phyloP scores from a whole-genome alignment of 2,797 vertebrate genomes.

The Chrosomus eos region DNA sequence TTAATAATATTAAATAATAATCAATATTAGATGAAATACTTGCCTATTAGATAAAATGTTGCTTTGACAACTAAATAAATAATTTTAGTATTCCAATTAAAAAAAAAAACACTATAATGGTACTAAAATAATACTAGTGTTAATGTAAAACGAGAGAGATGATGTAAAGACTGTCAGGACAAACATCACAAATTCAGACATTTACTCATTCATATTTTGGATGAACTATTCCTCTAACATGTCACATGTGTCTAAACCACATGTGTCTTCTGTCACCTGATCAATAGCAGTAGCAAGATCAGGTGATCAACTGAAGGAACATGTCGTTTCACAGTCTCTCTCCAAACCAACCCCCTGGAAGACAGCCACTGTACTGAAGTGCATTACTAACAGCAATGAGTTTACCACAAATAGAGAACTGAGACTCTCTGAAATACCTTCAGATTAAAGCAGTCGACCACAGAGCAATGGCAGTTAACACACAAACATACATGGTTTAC shows the following conservation, averaged over 20 bases:
- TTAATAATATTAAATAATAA: neutral
- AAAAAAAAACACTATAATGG: neutral
- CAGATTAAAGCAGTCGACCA: conserved; percentile 68
- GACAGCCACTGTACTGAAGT: neutral
- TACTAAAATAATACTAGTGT: neutral
- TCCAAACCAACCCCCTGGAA: conserved; percentile 33
- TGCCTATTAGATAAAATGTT: neutral
- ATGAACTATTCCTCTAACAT: neutral
- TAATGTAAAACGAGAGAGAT: neutral
- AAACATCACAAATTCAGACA: neutral
- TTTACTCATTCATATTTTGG: neutral
- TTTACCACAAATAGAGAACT: conserved; percentile 65
- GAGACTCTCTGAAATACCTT: conserved; percentile 66
- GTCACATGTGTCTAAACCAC: conserved; percentile 64
- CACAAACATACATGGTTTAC: conserved; percentile 4
- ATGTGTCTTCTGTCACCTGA: conserved; percentile 57
- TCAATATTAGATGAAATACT: neutral
- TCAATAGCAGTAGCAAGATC: conserved; percentile 53
- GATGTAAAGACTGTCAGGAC: neutral
- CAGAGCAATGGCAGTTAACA: conserved; percentile 42
- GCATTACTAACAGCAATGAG: conserved; percentile 71
- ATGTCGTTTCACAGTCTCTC: conserved; percentile 57
- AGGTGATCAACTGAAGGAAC: conserved; percentile 60
- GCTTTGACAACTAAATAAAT: neutral
- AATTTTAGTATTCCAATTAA: neutral